Conservation (phyloP, 2,113 vertebrate genomes). For the Sakesphorus luctuosus region DNA sequence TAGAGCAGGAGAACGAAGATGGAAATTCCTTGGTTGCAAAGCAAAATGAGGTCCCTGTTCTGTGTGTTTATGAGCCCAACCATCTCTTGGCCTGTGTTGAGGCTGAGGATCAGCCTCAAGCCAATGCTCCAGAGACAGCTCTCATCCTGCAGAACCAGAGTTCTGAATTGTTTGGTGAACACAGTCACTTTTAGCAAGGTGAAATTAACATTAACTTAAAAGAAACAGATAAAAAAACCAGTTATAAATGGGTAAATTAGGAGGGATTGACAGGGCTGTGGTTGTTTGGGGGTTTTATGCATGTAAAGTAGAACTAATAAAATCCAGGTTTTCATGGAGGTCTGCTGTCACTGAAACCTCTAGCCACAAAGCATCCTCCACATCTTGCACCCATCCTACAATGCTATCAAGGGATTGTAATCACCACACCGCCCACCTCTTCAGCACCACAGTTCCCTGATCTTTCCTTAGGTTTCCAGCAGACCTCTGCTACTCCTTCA, state of each 20-base stretch:
- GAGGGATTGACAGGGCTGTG: not conserved
- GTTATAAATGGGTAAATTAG: not conserved
- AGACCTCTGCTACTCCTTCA: not conserved
- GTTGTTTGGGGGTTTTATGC: not conserved
- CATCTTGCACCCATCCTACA: not conserved
- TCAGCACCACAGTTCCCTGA: not conserved
- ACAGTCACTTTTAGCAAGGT: constrained; percentile 52
- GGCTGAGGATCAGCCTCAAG: not conserved
- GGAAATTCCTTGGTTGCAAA: not conserved
- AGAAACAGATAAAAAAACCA: not conserved
- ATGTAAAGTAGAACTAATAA: not conserved
- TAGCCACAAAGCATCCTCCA: not conserved
- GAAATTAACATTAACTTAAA: not conserved
- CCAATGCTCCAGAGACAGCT: not conserved
- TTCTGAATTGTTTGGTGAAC: constrained; percentile 62
- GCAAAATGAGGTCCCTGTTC: not conserved
- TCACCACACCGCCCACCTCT: not conserved
- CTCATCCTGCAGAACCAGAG: constrained; percentile 15
- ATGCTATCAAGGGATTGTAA: not conserved
- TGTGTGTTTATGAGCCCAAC: constrained; percentile 13
- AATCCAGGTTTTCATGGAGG: not conserved
- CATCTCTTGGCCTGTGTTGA: not conserved
- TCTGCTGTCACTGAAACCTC: not conserved
- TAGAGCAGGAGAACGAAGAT: constrained; percentile 68
- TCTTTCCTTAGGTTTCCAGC: not conserved